These are phyloP conservation scores for Lasiurus cinereus DNA, from an alignment of 2,113 vertebrate species.

Conservation along the genomic window DNA sequence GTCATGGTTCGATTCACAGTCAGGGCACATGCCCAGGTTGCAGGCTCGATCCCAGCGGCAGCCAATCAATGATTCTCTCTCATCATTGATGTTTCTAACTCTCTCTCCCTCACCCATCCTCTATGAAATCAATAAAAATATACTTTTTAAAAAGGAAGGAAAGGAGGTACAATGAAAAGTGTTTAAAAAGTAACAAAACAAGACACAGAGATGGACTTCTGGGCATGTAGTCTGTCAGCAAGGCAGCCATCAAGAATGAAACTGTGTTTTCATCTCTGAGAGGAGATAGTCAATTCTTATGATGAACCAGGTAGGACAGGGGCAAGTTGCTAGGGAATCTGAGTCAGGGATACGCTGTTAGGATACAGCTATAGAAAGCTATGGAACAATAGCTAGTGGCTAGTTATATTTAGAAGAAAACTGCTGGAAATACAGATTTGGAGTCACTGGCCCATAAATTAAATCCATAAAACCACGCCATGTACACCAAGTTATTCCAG, in stretches of 20 bases:
- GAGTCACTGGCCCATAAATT: neutral
- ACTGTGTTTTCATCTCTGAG: neutral
- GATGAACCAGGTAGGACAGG: neutral
- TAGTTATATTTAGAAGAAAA: constrained; percentile 11
- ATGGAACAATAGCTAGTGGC: neutral
- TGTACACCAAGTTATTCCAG: neutral
- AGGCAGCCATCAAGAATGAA: neutral
- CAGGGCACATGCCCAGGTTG: too few relatives aligned
- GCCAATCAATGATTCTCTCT: too few relatives aligned
- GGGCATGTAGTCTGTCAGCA: neutral
- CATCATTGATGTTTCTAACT: too few relatives aligned
- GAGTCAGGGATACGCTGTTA: neutral
- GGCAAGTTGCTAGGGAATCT: neutral
- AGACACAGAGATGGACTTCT: neutral
- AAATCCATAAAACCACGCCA: constrained; percentile 52
- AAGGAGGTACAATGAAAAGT: neutral
- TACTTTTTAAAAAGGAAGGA: neutral
- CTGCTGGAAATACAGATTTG: constrained; percentile 8
- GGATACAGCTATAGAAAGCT: neutral
- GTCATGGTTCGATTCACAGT: too few relatives aligned
- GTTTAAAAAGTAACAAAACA: neutral
- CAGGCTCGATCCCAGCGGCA: too few relatives aligned
- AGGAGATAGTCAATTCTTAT: neutral
- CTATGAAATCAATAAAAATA: too few relatives aligned
- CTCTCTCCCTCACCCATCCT: too few relatives aligned